Conservation (phyloP, 2,888 invertebrate species). For the Falcaria lacertinaria region DNA sequence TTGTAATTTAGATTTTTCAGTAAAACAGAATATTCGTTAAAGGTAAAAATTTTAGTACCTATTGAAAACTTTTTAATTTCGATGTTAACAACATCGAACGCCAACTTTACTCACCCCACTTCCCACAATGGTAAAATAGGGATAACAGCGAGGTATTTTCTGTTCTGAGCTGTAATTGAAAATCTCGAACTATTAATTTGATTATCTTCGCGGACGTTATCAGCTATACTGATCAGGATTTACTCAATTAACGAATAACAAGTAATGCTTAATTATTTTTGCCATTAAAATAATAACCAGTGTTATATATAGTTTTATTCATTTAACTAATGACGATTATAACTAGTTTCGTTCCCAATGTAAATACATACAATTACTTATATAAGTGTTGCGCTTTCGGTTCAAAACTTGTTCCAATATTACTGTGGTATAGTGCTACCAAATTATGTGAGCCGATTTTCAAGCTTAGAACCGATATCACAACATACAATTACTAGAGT, state of each 20-base stretch:
- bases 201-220: not conserved
- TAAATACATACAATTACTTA: conserved; percentile 15
- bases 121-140: no score
- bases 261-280: not conserved
- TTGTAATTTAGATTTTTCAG: no score
- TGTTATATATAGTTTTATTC: conserved; percentile 21
- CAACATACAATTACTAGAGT: not conserved
- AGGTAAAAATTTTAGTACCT: no score
- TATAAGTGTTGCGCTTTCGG: not conserved
- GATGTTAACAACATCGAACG: no score
- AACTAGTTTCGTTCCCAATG: conserved; percentile 28
- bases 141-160: no score
- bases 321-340: conserved; percentile 24
- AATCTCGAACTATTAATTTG: no score
- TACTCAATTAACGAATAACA: not conserved
- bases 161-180: no score
- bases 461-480: not conserved
- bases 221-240: not conserved
- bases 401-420: not conserved
- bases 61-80: no score
- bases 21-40: no score
- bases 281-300: conserved; percentile 15
- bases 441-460: not conserved
- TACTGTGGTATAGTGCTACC: not conserved
- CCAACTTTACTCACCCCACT: no score